These are phyloP conservation scores for Pimpla rufipes DNA, from an alignment of 2,888 invertebrate species.

Conservation along the genomic window DNA sequence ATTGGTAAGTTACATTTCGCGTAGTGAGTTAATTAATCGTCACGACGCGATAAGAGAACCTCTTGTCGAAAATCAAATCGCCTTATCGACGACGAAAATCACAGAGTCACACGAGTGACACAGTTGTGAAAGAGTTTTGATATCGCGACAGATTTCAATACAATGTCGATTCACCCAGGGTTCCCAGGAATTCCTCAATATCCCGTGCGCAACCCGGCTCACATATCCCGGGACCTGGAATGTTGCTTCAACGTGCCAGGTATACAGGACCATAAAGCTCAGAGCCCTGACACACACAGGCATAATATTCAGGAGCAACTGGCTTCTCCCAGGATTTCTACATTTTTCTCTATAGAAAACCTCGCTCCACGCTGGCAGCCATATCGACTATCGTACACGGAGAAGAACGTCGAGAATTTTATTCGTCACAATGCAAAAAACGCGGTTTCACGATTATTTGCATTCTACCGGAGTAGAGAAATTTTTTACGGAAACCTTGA, in stretches of 20 bases:
- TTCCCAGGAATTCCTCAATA: not conserved
- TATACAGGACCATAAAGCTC: not conserved
- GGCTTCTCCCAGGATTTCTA: not conserved
- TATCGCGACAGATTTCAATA: not conserved
- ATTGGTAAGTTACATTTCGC: conserved; percentile 7
- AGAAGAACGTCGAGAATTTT: conserved; percentile 16
- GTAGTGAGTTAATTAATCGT: conserved; percentile 12
- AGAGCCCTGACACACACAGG: not conserved
- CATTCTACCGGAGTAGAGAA: not conserved
- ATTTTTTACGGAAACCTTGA: not conserved
- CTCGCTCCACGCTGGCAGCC: not conserved
- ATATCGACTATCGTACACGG: not conserved
- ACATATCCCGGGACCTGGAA: not conserved
- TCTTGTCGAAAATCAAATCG: not conserved
- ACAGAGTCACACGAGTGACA: not conserved
- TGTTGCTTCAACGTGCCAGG: conserved; percentile 11
- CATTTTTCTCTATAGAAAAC: conserved; percentile 6
- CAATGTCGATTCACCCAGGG: not conserved
- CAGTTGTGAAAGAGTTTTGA: not conserved
- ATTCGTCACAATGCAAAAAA: not conserved
- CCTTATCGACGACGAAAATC: not conserved
- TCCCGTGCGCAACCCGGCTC: not conserved
- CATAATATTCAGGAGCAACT: conserved; percentile 17
- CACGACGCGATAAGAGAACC: conserved; percentile 2
- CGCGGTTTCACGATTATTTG: not conserved